These are phyloP conservation scores for Sipha flava DNA, from an alignment of 1,140 invertebrate genomes.

Conservation along the genomic window DNA sequence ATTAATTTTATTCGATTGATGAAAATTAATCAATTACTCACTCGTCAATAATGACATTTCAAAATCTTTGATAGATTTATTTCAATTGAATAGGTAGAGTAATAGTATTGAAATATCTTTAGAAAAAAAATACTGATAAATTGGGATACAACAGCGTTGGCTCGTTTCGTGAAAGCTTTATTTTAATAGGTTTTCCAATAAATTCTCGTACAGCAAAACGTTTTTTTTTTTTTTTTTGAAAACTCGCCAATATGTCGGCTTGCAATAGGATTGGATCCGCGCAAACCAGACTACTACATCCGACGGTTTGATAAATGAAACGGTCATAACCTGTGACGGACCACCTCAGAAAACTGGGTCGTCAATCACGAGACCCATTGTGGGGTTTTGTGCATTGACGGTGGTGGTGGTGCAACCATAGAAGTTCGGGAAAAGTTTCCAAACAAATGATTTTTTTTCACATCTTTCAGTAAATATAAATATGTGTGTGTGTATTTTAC, in stretches of 20 bases:
- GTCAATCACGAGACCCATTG: conserved; percentile 21
- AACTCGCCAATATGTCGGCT: conserved; percentile 1
- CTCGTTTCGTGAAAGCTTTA: background rate
- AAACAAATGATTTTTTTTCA: conserved; percentile 24
- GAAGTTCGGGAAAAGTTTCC: background rate
- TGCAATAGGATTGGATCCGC: background rate
- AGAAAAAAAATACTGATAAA: background rate
- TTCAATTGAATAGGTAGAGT: no score
- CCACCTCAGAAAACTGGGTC: conserved; percentile 20
- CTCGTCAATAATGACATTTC: no score
- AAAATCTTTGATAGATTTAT: no score
- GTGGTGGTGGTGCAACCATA: background rate
- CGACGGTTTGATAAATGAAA: conserved; percentile 29
- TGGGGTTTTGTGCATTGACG: background rate
- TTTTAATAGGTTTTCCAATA: background rate
- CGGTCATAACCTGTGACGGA: conserved; percentile 8
- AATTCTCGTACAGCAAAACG: no score
- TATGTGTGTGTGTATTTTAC: background rate
- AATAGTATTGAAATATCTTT: no score
- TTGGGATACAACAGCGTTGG: background rate
- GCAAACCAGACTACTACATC: background rate
- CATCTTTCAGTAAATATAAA: background rate
- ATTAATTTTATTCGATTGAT: no score
- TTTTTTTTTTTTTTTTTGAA: background rate
- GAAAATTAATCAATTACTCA: no score